phyloP scores from a whole-genome alignment of 2,888 invertebrate genomes.

The Hylaea fasciaria region DNA sequence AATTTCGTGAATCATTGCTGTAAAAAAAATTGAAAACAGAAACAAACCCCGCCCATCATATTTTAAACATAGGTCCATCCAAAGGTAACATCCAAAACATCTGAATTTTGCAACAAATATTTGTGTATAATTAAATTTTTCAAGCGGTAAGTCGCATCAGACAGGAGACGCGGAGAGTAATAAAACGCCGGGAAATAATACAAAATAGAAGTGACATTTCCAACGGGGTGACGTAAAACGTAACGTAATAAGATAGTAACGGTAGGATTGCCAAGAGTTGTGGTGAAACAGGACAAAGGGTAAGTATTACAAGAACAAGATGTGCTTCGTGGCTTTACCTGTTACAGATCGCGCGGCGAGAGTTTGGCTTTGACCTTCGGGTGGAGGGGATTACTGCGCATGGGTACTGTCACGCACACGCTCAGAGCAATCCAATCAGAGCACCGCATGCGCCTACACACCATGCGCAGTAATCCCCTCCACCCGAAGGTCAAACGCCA shows the following conservation, averaged over 20 bases:
- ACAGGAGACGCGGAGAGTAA: slow-evolving; percentile 45
- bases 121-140: slow-evolving; percentile 37
- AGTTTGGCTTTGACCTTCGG: too few relatives aligned
- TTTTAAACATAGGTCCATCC: not conserved
- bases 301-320: too few relatives aligned
- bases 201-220: slow-evolving; percentile 45
- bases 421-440: too few relatives aligned
- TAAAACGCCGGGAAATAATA: slow-evolving; percentile 52
- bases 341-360: too few relatives aligned
- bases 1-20: too few relatives aligned
- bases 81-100: slow-evolving; percentile 14
- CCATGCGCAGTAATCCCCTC: too few relatives aligned
- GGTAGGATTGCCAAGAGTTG: slow-evolving; percentile 13
- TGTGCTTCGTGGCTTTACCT: too few relatives aligned
- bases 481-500: too few relatives aligned
- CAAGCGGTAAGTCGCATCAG: slow-evolving; percentile 47
- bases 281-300: not conserved
- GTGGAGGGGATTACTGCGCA: too few relatives aligned
- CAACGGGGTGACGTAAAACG: slow-evolving; percentile 28
- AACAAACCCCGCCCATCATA: slow-evolving; percentile 7
- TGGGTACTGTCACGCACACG: too few relatives aligned
- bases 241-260: slow-evolving; percentile 9
- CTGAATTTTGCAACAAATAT: slow-evolving; percentile 24
- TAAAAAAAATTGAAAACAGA: not conserved
- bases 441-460: too few relatives aligned